Conservation (phyloP, 2,888 invertebrate genomes). For the Drosophila aldrichi region DNA sequence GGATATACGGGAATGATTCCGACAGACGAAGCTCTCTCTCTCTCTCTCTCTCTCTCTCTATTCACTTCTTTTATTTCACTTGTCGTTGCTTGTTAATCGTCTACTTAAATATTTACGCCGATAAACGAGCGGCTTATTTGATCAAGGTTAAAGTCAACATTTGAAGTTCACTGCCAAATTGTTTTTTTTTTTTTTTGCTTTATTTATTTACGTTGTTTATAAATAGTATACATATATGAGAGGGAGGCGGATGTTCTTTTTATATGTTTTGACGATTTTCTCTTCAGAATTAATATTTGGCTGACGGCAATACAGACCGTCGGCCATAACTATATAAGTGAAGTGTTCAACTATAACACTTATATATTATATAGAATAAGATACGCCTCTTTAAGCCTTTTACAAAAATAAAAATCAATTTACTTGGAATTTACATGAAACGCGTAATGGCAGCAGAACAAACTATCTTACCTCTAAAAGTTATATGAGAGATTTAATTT, state of each 20-base stretch:
- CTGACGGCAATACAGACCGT: not conserved
- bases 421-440: no score
- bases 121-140: constrained; percentile 74
- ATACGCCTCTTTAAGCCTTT: no score
- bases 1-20: not conserved
- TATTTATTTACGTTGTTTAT: not conserved
- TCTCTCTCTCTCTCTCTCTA: not conserved
- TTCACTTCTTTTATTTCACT: not conserved
- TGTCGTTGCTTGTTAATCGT: constrained; percentile 69
- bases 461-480: no score
- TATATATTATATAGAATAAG: no score
- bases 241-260: not conserved
- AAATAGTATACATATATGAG: not conserved
- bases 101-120: constrained; percentile 79
- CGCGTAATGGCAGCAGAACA: no score
- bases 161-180: constrained; percentile 6
- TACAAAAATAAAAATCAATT: no score
- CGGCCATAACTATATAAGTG: not conserved
- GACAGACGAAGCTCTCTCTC: not conserved
- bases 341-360: not conserved
- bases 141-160: constrained; percentile 11
- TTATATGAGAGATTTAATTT: not conserved
- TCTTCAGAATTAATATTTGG: not conserved
- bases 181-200: not conserved
- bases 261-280: not conserved